Evolutionary conservation across 1,140 invertebrate species (phyloP).

Genomic region (Odontomachus brunneus): DNA sequence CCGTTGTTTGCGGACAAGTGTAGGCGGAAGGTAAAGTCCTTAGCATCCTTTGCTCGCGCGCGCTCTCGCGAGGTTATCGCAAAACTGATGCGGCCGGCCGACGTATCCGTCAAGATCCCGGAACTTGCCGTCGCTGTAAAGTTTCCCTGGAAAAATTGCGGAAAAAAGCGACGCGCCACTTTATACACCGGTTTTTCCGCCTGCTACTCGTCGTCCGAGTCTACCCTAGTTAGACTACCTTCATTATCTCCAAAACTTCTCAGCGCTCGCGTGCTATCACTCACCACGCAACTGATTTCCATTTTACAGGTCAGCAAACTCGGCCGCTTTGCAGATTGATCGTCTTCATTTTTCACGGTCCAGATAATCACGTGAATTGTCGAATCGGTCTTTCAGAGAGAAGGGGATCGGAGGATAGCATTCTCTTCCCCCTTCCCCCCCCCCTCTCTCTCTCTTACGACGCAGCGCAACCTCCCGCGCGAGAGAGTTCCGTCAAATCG

Average conservation of each 20-base stretch:
- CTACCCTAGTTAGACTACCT: slow-evolving; percentile 12
- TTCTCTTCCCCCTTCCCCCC: no score
- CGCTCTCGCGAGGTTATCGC: slow-evolving; percentile 21
- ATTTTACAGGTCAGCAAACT: slow-evolving; percentile 8
- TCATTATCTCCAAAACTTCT: slow-evolving; percentile 30
- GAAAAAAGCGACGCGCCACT: slow-evolving; percentile 9
- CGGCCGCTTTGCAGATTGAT: neutral
- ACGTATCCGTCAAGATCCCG: slow-evolving; percentile 30
- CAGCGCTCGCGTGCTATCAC: neutral
- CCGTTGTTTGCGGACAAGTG: slow-evolving; percentile 4
- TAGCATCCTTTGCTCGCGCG: slow-evolving; percentile 1
- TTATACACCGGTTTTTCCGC: slow-evolving; percentile 5
- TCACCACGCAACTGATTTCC: slow-evolving; percentile 9
- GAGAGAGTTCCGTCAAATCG: neutral
- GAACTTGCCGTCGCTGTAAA: slow-evolving; percentile 30
- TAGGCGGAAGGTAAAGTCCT: slow-evolving; percentile 39
- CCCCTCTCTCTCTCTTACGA: no score
- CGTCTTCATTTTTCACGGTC: neutral
- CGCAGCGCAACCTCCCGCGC: neutral
- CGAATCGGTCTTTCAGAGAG: neutral
- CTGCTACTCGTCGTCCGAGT: neutral
- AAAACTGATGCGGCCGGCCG: slow-evolving; percentile 37
- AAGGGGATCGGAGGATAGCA: no score
- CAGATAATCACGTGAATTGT: neutral
- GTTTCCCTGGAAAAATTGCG: slow-evolving; percentile 35